A percentile compares a stretch with the other conserved stretches of the same genome.
These are phyloP conservation scores for Callorhinus ursinus DNA, from an alignment of 2,113 vertebrate species.

Conservation along the genomic window DNA sequence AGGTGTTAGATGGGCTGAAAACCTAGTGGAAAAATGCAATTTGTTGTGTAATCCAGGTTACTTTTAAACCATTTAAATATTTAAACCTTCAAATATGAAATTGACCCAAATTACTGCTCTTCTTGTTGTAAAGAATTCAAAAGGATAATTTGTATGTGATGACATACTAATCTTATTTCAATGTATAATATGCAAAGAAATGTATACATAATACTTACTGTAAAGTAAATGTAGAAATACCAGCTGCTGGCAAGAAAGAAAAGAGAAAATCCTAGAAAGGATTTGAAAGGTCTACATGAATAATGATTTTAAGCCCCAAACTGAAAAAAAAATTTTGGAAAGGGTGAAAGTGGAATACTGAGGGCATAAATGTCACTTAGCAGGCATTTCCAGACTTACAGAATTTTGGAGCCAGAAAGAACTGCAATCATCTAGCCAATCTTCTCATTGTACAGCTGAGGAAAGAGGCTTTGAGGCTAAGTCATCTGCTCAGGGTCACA, in stretches of 20 bases:
- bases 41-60: background rate
- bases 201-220: background rate
- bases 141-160: background rate
- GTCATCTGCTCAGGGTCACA: constrained; percentile 80
- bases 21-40: background rate
- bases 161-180: background rate
- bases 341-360: background rate
- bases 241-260: background rate
- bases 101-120: background rate
- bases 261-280: constrained; percentile 24
- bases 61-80: constrained; percentile 20
- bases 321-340: background rate
- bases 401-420: constrained; percentile 30
- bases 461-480: constrained; percentile 54
- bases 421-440: background rate
- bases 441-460: constrained; percentile 46
- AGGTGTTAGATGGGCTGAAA: background rate
- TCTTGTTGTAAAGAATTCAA: background rate
- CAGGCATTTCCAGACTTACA: background rate
- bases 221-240: background rate
- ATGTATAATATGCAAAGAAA: background rate
- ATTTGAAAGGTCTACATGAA: background rate
- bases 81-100: constrained; percentile 35
- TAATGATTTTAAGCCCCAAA: background rate
- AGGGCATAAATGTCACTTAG: background rate